Percentiles rank a stretch among this genome's conserved stretches.
phyloP scores from a whole-genome alignment of 2,113 vertebrate species.

The Mormoops blainvillei region DNA sequence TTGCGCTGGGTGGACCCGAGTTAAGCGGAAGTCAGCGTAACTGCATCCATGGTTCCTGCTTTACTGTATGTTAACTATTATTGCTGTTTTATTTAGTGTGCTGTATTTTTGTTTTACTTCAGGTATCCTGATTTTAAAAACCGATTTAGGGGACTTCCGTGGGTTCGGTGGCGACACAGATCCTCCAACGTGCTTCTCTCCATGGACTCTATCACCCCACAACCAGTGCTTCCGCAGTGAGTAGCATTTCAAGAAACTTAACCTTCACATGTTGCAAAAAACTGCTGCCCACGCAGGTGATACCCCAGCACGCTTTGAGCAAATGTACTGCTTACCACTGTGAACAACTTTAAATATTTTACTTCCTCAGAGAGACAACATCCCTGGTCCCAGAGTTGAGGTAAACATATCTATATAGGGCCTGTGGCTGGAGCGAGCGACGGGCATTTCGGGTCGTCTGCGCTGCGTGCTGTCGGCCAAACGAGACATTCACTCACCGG shows the following conservation, averaged over 20 bases:
- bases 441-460: not conserved
- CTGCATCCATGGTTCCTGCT: too few species aligned
- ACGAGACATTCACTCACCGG: not conserved
- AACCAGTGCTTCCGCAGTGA: not conserved
- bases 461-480: not conserved
- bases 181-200: not conserved
- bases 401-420: accelerated
- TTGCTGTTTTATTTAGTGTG: not conserved
- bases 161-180: not conserved
- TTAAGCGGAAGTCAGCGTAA: not conserved
- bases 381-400: accelerated
- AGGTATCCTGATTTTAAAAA: not conserved
- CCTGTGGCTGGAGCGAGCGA: too few species aligned
- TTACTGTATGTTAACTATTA: not conserved
- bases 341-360: not conserved
- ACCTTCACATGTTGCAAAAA: not conserved
- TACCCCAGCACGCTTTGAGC: not conserved
- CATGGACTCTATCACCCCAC: not conserved
- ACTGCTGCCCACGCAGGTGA: too few species aligned
- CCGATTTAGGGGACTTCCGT: not conserved
- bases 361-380: too few species aligned
- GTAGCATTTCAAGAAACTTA: not conserved
- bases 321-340: not conserved
- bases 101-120: not conserved
- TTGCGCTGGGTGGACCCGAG: accelerated